Base-by-base conservation (phyloP, 37 sponge, comb jelly and placozoan species). In the Agelas oroides region DNA sequence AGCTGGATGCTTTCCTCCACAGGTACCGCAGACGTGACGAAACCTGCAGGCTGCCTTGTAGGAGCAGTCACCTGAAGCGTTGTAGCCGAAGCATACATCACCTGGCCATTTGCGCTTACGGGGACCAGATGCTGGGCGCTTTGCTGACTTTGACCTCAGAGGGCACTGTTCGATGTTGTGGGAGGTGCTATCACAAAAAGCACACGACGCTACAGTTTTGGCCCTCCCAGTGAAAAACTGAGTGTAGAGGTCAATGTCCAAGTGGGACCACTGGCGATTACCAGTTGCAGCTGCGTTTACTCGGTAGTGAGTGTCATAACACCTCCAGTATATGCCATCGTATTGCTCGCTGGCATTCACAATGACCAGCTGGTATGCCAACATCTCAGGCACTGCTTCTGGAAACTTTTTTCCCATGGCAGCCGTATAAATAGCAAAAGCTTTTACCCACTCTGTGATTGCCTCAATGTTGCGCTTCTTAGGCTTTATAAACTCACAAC, bases 241-340 rank as follows among this genome's bases (percentile, higher is more conserved):
- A n/a, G n/a, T n/a, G n/a, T n/a, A n/a, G n/a, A n/a, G n/a, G n/a
- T n/a, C n/a, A n/a, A n/a, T n/a, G n/a, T n/a, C n/a, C n/a, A n/a
- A n/a, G n/a, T n/a, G n/a, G n/a, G 81, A 80, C 73, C 83, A 72
- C 41, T 57, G 21, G 62, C 58, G 46, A 23, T 68, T 55, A 1
- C 81, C 81, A 11, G 70, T 55, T 30, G 54, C 31, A 13, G 81
- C 83, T 1, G 83, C 73, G 15, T 59, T 32, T 35, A 35, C 23
- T 6, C 83, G 35, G 41, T 60, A 82, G 38, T 39, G 57, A 30
- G 83, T 53, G 73, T 82, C 83, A 53, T 82, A 82, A 5, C 58
- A 58, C 25, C 53, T n/a, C n/a, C n/a, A n/a, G n/a, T n/a, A n/a
- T n/a, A n/a, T n/a, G n/a, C n/a, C n/a, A n/a, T n/a, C n/a, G n/a